Evolutionary conservation across 2,888 invertebrate species (phyloP), one percentile per base, ranked within the genome.

Genomic region (Deilephila elpenor): DNA sequence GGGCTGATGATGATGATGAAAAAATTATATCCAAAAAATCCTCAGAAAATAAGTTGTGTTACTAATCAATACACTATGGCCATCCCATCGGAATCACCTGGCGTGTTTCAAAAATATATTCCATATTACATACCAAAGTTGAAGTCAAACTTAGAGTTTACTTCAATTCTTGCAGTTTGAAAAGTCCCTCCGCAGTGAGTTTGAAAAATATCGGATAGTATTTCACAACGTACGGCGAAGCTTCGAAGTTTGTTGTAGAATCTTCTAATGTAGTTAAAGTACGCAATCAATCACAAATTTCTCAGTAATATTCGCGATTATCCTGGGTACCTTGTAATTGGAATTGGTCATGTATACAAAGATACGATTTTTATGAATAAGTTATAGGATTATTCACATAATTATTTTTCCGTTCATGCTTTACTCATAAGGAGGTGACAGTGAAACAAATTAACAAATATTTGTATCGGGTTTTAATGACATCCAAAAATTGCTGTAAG

Each of bases 141-240:
- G 78, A 77, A 79, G 80, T 78, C 76, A 76, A 80, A 80, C 80
- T 78, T 75, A 71, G 75, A 81, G 80, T 82, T 77, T 75, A 79
- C 78, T 76, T 80, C 78, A 53, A 72, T 81, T 78, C 74, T 82
- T 81, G 78, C 78, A 77, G 78, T 80, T 78, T 76, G 75, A 74
- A 79, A 86, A 88, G 82, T 90, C 72, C 51, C 88, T 78, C 76
- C 77, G 79, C 79, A 84, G 84, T 84, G 83, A 84, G 85, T 86
- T 84, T 81, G 77, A 82, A 84, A 88, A 88, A 90, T 89, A 88
- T 88, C 81, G 83, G 82, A 88, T 88, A 84, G 83, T 85, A 86
- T 89, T 90, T 86, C 86, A 84, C 81, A 83, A 83, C 82, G 86
- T 86, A 88, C 84, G 71, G 80, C 79, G 79, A 83, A 86, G 82